These are phyloP conservation scores for Embidobia sp. DNA, from an alignment of 2,888 invertebrate genomes.

Conservation along the genomic window DNA sequence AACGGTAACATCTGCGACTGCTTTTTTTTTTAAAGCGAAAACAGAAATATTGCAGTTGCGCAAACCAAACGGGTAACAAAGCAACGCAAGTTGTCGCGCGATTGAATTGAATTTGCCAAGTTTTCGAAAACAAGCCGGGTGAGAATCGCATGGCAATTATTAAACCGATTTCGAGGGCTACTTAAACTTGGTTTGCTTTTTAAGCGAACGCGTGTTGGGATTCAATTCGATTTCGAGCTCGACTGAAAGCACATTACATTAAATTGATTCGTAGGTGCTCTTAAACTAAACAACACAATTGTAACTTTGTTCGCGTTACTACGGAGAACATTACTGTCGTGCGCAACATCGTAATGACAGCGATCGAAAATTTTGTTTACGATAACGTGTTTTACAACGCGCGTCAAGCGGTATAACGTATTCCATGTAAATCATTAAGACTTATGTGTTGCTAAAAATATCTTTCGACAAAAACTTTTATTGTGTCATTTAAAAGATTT, in stretches of 20 bases:
- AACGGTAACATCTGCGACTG: slow-evolving; percentile 3
- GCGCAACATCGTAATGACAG: background rate
- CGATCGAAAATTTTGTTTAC: no score
- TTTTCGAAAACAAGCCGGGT: no score
- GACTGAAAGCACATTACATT: slow-evolving; percentile 1
- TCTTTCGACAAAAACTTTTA: no score
- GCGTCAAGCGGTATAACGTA: no score
- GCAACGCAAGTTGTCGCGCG: background rate
- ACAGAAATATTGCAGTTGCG: slow-evolving; percentile 1
- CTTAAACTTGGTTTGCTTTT: slow-evolving; percentile 7
- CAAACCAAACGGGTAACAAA: background rate
- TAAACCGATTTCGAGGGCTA: no score
- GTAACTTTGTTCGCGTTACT: slow-evolving; percentile 13
- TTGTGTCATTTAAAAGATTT: no score
- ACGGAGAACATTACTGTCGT: slow-evolving; percentile 3
- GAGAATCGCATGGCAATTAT: no score
- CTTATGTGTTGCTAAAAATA: no score
- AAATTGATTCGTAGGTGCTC: slow-evolving; percentile 10
- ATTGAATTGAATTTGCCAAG: background rate
- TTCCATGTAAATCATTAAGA: no score
- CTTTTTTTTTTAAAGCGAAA: no score
- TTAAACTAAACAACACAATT: background rate
- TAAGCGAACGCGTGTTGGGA: background rate
- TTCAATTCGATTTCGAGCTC: background rate
- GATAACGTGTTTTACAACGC: no score